These are phyloP conservation scores for Sorex araneus DNA, from an alignment of 2,113 vertebrate genomes.

Conservation along the genomic window DNA sequence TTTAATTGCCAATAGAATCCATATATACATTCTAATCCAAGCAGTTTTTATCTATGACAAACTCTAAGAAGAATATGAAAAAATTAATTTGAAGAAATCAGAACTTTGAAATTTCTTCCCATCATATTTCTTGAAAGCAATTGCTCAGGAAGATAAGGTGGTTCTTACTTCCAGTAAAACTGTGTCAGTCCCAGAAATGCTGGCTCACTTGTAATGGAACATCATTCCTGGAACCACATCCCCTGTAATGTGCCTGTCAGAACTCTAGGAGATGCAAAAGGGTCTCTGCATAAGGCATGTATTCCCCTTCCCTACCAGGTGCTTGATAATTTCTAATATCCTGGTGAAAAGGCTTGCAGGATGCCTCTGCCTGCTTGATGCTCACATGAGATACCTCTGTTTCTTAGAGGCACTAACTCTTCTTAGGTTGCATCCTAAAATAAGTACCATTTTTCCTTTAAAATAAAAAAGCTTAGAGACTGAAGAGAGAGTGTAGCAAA, in stretches of 20 bases:
- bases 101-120: constrained; percentile 59
- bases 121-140: constrained; percentile 82
- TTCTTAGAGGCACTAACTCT: not conserved
- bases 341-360: not conserved
- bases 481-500: too few relatives aligned
- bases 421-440: not conserved
- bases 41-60: constrained; percentile 30
- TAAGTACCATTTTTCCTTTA: not conserved
- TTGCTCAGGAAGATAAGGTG: constrained; percentile 77
- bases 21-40: constrained; percentile 60
- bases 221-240: constrained; percentile 79
- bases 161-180: constrained; percentile 82
- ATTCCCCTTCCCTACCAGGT: not conserved
- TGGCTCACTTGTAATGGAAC: constrained; percentile 72
- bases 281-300: not conserved
- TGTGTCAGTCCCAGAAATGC: constrained; percentile 77
- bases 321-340: too few relatives aligned
- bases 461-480: not conserved
- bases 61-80: constrained; percentile 48
- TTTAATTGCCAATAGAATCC: constrained; percentile 39
- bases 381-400: not conserved
- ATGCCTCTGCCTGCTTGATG: not conserved
- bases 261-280: not conserved
- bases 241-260: constrained; percentile 54
- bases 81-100: constrained; percentile 68